phyloP scores from a whole-genome alignment of 2,888 invertebrate species.

The Nomada hirtipes region DNA sequence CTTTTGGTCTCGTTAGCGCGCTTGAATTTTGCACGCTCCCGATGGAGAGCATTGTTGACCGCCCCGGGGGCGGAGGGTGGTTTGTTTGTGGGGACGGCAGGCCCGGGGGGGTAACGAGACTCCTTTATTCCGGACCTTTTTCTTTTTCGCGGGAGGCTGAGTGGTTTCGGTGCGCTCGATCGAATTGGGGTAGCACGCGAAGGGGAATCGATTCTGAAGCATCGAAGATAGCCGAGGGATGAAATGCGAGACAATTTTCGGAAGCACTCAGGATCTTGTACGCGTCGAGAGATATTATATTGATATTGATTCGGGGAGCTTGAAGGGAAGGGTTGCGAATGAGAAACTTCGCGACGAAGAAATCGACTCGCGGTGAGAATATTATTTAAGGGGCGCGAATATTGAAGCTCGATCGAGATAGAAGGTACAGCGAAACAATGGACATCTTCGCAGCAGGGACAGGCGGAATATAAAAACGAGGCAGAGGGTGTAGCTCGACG shows the following conservation, averaged over 20 bases:
- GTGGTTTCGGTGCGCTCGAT: background rate
- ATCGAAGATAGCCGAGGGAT: no score
- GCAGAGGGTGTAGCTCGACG: background rate
- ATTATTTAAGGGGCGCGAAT: no score
- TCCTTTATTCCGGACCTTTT: constrained; percentile 7
- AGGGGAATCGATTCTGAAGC: no score
- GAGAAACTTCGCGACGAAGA: no score
- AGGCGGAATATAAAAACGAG: background rate
- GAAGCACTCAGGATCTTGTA: background rate
- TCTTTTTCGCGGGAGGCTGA: background rate
- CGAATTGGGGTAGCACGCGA: no score
- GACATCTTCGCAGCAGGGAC: background rate
- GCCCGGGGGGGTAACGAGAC: background rate
- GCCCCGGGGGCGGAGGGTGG: background rate
- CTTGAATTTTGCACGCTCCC: constrained; percentile 42
- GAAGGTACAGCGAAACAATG: background rate
- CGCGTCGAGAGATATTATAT: no score
- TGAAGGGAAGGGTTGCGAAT: background rate
- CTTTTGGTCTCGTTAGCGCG: constrained; percentile 48
- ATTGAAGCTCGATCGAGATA: no score
- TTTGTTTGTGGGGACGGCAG: constrained; percentile 8
- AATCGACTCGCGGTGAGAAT: no score
- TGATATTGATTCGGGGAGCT: background rate
- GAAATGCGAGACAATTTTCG: no score
- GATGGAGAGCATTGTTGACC: constrained; percentile 32